Base-by-base conservation (phyloP, 2,888 invertebrate genomes). In the Tyria jacobaeae region DNA sequence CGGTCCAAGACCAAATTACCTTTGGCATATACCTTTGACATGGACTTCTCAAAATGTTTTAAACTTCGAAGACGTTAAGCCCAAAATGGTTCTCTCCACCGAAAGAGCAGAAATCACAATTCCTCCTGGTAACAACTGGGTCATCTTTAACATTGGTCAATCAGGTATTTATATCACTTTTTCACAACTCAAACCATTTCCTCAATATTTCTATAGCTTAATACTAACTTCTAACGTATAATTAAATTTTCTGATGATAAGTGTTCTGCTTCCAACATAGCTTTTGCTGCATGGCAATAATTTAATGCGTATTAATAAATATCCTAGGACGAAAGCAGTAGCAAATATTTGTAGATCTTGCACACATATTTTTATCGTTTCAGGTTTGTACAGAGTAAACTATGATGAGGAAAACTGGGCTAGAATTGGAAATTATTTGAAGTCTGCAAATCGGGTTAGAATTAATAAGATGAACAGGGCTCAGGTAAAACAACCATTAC, bases 391-490 rank as follows among this genome's bases (percentile, higher is more conserved):
- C 78, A 94, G 96, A 61, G 96, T 96, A 0, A 95, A 95, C 76
- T 97, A 97, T 74, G 95, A 96, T 73, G 75, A 78, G 2, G 80
- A 85, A 27, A 94, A 95, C 60, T 96, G 96, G 96, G 75, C 87
- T 15, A 84, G 88, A 75, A 87, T 96, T 59, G 91, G 89, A 9
- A 66, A 85, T 0, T 94, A 92, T 67, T 85, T 95, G 10, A 87
- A 89, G 21, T 81, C 84, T n/a, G 82, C 79, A 61, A 79, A 86
- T 69, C 86, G 86, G 57, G 69, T 78, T 15, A 80, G 72, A 0
- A 96, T 97, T 53, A 94, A 96, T 75, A 95, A 95, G 44, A 81
- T 96, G 0, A 97, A 97, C 86, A 95, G 97, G 77, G 97, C 97
- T 21, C 97, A 98, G 88, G 93, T 97, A 70, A 53, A 24, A 31